A percentile compares a stretch with the other conserved stretches of the same genome.
phyloP scores from a whole-genome alignment of 2,797 vertebrate species.

The Enoplosus armatus region DNA sequence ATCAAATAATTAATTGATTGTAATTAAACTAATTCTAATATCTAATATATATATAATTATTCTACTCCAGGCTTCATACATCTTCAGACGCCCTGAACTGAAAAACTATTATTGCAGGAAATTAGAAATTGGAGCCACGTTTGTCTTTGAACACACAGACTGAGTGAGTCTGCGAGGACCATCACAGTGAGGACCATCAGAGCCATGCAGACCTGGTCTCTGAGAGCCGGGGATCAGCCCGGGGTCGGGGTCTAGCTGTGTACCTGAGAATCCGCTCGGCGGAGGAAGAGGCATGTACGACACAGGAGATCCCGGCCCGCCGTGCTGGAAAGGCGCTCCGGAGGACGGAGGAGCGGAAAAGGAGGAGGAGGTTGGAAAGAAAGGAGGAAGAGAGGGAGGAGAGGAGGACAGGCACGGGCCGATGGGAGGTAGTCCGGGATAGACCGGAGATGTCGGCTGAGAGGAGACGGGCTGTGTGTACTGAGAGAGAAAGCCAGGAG shows the following conservation, averaged over 20 bases:
- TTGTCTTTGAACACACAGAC: not conserved
- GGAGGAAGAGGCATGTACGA: constrained; percentile 89
- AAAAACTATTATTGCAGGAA: not conserved
- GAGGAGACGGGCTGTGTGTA: constrained; percentile 82
- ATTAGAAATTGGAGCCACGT: not conserved
- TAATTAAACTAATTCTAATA: too few species aligned
- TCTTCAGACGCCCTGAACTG: not conserved
- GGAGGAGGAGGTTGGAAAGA: constrained; percentile 74
- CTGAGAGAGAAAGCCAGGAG: constrained; percentile 85
- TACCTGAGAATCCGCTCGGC: constrained; percentile 94
- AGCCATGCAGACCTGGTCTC: constrained; percentile 87
- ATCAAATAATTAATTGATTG: not conserved
- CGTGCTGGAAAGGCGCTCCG: constrained; percentile 93
- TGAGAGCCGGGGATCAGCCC: constrained; percentile 89
- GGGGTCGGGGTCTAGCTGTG: constrained; percentile 84
- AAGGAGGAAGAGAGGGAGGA: constrained; percentile 71
- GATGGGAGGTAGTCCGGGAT: constrained; percentile 73
- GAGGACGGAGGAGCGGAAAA: constrained; percentile 82
- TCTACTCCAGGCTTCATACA: not conserved
- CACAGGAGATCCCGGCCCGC: constrained; percentile 93
- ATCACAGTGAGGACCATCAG: constrained; percentile 29
- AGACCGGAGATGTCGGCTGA: constrained; percentile 79
- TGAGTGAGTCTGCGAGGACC: constrained; percentile 25
- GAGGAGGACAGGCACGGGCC: constrained; percentile 80
- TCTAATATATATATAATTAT: too few species aligned